Percentiles rank a stretch among this genome's conserved stretches.
Conservation (phyloP, 2,113 vertebrate genomes). For the Nibea albiflora region DNA sequence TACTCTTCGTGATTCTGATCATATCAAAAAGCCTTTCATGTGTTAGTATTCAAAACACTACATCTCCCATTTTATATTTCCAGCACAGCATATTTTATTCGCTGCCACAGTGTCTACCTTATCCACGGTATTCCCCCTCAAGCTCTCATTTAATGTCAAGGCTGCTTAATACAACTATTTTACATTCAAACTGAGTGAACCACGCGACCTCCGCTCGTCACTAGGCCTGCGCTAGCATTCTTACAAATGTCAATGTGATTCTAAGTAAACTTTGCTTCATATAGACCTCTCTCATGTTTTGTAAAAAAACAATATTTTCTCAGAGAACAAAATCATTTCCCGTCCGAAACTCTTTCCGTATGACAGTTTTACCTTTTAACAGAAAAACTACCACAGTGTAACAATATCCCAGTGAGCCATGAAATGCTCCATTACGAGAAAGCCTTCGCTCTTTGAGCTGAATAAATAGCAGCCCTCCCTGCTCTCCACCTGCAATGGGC, state of each 20-base stretch:
- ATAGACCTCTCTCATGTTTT: background rate
- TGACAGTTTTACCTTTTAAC: background rate
- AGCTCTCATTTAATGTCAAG: too few relatives aligned
- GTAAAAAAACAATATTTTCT: background rate
- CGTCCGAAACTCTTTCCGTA: background rate
- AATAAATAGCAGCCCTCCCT: slow-evolving; percentile 69
- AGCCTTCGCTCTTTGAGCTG: slow-evolving; percentile 58
- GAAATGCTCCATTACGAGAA: slow-evolving; percentile 58
- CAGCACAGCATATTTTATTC: too few relatives aligned
- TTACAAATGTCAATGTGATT: background rate
- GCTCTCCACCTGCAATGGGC: slow-evolving; percentile 77
- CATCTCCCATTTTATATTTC: too few relatives aligned
- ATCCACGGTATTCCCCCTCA: too few relatives aligned
- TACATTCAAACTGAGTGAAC: background rate
- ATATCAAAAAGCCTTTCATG: too few relatives aligned
- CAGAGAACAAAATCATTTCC: background rate
- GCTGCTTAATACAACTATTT: background rate
- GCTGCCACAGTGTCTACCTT: too few relatives aligned
- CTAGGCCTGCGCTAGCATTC: background rate
- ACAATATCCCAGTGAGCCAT: slow-evolving; percentile 70
- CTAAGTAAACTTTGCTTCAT: background rate
- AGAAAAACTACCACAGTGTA: slow-evolving; percentile 33
- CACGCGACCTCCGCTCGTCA: background rate
- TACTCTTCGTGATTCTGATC: too few relatives aligned
- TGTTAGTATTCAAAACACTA: too few relatives aligned